Conservation (phyloP, 2,888 invertebrate genomes). For the Pachycephus smyrnensis region DNA sequence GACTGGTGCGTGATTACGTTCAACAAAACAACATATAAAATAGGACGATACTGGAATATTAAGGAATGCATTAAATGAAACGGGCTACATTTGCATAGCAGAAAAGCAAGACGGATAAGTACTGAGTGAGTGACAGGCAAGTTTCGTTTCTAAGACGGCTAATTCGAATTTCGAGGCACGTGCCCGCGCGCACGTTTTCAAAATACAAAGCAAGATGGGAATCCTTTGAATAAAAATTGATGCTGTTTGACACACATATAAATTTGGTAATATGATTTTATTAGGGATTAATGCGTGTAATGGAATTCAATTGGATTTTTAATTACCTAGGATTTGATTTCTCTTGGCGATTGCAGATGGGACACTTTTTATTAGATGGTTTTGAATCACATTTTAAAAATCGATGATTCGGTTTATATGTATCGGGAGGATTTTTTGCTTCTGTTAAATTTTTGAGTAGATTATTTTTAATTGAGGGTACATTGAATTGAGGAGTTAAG, state of each 20-base stretch:
- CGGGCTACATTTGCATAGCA: not conserved
- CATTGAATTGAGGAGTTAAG: slow-evolving; percentile 6
- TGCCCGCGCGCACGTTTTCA: not conserved
- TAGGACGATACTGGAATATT: not conserved
- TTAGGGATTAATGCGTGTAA: no score
- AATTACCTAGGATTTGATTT: slow-evolving; percentile 26
- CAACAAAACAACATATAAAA: not conserved
- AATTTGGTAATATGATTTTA: no score
- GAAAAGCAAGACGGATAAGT: not conserved
- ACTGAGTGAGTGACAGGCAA: not conserved
- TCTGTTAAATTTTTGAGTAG: slow-evolving; percentile 10
- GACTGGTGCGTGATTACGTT: not conserved
- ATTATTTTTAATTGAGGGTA: not conserved
- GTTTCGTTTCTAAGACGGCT: not conserved
- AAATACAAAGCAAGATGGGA: not conserved
- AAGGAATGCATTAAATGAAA: not conserved
- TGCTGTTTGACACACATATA: not conserved
- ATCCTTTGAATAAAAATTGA: not conserved
- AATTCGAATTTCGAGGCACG: not conserved
- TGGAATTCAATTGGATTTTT: not conserved
- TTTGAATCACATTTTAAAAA: not conserved
- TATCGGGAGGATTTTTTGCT: slow-evolving; percentile 13
- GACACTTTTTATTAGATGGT: slow-evolving; percentile 13
- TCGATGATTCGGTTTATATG: not conserved
- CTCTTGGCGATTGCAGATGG: slow-evolving; percentile 24